Conservation (phyloP, 2,797 vertebrate genomes). For the Phrynocephalus forsythii region DNA sequence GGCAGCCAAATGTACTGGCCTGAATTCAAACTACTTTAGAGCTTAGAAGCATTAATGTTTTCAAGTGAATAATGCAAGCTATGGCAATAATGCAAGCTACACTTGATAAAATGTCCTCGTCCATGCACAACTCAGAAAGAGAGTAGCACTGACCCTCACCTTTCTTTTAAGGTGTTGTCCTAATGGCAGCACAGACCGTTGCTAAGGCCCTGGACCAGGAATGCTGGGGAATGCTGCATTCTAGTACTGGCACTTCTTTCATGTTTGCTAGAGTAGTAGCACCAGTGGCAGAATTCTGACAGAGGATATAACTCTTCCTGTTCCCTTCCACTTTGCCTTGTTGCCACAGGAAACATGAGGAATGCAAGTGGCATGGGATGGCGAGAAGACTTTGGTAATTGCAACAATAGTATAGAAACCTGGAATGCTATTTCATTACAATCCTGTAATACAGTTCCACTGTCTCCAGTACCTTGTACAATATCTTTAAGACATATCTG, state of each 20-base stretch:
- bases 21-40: background rate
- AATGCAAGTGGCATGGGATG: background rate
- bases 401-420: too few relatives aligned
- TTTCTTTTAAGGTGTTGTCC: too few relatives aligned
- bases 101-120: too few relatives aligned
- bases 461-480: too few relatives aligned
- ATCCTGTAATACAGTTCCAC: too few relatives aligned
- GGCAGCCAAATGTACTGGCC: background rate
- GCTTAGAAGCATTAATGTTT: background rate
- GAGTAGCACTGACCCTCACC: too few relatives aligned
- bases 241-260: background rate
- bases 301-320: background rate
- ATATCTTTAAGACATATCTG: too few relatives aligned
- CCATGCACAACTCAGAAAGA: too few relatives aligned
- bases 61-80: too few relatives aligned
- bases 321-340: background rate
- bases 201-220: background rate
- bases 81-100: too few relatives aligned
- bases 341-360: background rate
- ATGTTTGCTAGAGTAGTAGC: background rate
- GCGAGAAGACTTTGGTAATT: too few relatives aligned
- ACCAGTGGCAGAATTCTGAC: background rate
- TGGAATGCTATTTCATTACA: too few relatives aligned
- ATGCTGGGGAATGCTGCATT: background rate
- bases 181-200: background rate